These are phyloP conservation scores for Lacanobia oleracea DNA, from an alignment of 2,888 invertebrate genomes.

Conservation along the genomic window DNA sequence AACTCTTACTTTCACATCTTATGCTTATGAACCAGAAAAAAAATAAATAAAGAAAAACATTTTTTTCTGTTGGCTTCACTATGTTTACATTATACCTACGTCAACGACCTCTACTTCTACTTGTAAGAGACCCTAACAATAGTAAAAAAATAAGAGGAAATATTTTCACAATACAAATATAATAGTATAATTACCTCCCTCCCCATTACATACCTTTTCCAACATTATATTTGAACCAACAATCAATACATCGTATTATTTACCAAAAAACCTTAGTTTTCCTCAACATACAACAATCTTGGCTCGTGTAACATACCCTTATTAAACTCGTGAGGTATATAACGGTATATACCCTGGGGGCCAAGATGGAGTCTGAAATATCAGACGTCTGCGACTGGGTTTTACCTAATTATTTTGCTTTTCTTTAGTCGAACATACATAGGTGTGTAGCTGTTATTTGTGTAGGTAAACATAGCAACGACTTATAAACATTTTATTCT, in stretches of 20 bases:
- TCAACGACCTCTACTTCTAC: neutral
- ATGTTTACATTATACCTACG: neutral
- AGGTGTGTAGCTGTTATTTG: too few species aligned
- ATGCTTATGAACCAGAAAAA: too few species aligned
- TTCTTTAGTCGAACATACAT: neutral
- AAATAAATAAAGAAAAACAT: neutral
- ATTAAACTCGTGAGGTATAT: slow-evolving; percentile 34
- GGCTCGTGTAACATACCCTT: slow-evolving; percentile 27
- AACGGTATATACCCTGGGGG: slow-evolving; percentile 16
- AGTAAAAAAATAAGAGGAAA: neutral
- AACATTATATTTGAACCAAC: neutral
- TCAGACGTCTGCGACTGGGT: slow-evolving; percentile 22
- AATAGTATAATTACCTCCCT: neutral
- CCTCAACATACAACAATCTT: slow-evolving; percentile 12
- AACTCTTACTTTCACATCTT: neutral
- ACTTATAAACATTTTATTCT: too few species aligned
- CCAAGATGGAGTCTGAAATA: slow-evolving; percentile 37
- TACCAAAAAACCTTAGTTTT: slow-evolving; percentile 24
- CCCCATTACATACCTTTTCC: neutral
- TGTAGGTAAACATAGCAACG: too few species aligned
- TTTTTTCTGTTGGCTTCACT: too few species aligned
- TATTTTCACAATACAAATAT: neutral
- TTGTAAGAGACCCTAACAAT: neutral
- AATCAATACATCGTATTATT: slow-evolving; percentile 24
- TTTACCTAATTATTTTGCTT: slow-evolving; percentile 39